Evolutionary conservation across 2,113 vertebrate genomes (phyloP).

Genomic region (Chamaea fasciata): DNA sequence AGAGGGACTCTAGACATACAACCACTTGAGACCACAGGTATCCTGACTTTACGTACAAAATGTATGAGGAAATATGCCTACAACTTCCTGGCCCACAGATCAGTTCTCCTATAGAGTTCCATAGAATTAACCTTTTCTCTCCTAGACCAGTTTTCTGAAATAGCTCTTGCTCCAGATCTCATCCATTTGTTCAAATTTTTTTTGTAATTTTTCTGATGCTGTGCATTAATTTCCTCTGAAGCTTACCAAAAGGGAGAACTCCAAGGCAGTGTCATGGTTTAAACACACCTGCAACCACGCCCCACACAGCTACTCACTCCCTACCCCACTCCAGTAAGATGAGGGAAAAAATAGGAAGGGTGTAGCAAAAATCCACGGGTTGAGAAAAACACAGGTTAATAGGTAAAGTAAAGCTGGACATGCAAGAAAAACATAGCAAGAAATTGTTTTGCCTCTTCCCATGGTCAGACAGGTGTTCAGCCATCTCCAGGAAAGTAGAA

Average conservation of each 20-base stretch:
- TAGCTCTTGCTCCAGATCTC: not conserved
- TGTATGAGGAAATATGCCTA: not conserved
- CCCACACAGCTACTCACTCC: not conserved
- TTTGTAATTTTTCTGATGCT: not conserved
- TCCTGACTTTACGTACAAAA: not conserved
- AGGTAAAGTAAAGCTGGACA: not conserved
- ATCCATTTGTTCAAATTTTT: not conserved
- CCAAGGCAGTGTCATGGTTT: not conserved
- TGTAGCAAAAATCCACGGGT: not conserved
- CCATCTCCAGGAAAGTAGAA: not conserved
- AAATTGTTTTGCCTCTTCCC: not conserved
- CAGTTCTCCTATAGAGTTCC: not conserved
- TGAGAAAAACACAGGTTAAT: not conserved
- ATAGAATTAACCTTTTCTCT: not conserved
- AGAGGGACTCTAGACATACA: not conserved
- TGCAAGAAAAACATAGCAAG: not conserved
- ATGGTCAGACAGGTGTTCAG: not conserved
- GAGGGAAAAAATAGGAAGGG: not conserved
- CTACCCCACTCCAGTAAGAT: not conserved
- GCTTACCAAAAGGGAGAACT: not conserved
- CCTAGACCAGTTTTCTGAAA: not conserved
- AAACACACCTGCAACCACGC: rapidly evolving
- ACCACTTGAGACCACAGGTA: not conserved
- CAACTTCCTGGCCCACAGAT: not conserved
- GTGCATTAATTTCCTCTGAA: not conserved